phyloP scores from a whole-genome alignment of 2,113 vertebrate genomes.

The Barbus barbus region DNA sequence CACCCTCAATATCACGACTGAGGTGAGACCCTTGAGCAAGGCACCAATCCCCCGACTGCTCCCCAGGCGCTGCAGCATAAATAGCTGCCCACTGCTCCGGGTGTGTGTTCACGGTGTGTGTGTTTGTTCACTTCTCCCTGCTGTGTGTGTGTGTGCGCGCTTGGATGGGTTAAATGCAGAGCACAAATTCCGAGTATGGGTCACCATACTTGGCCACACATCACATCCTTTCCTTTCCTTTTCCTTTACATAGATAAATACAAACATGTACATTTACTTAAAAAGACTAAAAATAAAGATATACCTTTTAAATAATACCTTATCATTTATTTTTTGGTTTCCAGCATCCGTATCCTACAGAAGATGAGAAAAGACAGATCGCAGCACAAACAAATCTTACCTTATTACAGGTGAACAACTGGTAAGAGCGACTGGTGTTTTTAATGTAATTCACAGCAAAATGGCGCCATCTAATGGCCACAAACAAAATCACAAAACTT shows the following conservation, averaged over 20 bases:
- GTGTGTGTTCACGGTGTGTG: too few species aligned
- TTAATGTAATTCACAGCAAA: slow-evolving; percentile 4
- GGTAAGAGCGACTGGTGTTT: slow-evolving; percentile 87
- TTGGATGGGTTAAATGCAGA: too few species aligned
- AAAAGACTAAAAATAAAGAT: neutral
- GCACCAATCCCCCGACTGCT: too few species aligned
- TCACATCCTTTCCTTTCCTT: too few species aligned
- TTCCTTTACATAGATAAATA: neutral
- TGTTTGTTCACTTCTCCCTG: too few species aligned
- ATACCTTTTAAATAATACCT: neutral
- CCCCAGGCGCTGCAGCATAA: too few species aligned
- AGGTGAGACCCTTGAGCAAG: too few species aligned
- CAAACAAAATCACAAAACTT: neutral
- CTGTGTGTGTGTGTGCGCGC: too few species aligned
- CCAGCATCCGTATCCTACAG: slow-evolving; percentile 97
- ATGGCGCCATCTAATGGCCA: slow-evolving; percentile 67
- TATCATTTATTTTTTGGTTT: slow-evolving; percentile 28
- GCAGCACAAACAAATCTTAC: slow-evolving; percentile 96
- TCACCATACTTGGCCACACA: too few species aligned
- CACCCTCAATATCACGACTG: too few species aligned
- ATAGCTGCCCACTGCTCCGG: too few species aligned
- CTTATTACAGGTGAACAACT: slow-evolving; percentile 99
- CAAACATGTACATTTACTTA: neutral
- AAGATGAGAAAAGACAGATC: slow-evolving; percentile 98
- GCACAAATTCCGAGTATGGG: too few species aligned